Base-by-base conservation (phyloP, 1,140 invertebrate genomes). In the Lepidotrigona ventralis region DNA sequence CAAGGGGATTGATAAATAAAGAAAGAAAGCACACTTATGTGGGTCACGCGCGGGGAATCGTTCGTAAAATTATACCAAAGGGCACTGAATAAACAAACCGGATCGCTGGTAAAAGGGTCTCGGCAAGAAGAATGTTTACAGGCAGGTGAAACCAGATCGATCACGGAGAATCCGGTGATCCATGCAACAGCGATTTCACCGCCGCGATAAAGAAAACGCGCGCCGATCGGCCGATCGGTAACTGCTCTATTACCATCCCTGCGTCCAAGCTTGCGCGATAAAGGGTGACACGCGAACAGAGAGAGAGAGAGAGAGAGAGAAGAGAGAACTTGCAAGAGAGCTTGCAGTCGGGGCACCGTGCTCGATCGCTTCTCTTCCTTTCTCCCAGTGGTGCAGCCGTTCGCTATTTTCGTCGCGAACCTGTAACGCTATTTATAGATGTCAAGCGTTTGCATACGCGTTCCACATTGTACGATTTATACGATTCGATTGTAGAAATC, bases 391-490 rank as follows among this genome's bases (percentile, higher is more conserved):
- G 33, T 26, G 73, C 72, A 81, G 33, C 72, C 80, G 39, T 81
- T 81, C 80, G 72, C 63, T 81, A 81, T 81, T 81, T 68, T 76
- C 64, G 73, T 53, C 80, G 23, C 63, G 29, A 68, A 76, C 54
- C 51, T 46, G 64, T 54, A 46, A 56, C 53, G 23, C 72, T 81
- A 81, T 81, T 81, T 81, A 81, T 81, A 81, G 56, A 19, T 68
- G 71, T 75, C 72, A 53, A 54, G 60, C 39, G 68, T 81, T 68
- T 68, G 29, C 63, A 29, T 60, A 56, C 70, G 63, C n/a, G 46
- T 73, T 81, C 56, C 26, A 68, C 46, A 51, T 29, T 64, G 23
- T 8, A 17, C 60, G 19, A 75, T 75, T 63, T 68, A 39, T 68
- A 29, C 33, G 5, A 23, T 23, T 53, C 26, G 69, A 73, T 53